phyloP scores from a whole-genome alignment of 92 coral and sea anemone genomes.

The Siderastrea siderea region DNA sequence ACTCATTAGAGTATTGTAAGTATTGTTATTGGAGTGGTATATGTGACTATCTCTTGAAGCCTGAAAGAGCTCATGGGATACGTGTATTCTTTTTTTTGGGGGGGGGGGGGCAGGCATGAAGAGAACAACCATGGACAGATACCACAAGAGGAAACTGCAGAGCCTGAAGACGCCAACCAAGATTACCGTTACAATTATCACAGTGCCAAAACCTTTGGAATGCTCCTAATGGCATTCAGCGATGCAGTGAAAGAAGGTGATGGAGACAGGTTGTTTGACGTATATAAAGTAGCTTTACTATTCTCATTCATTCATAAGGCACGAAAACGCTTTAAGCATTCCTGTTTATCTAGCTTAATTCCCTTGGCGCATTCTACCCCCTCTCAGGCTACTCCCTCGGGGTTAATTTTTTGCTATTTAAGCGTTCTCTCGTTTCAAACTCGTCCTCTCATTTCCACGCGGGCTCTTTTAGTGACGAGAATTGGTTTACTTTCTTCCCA shows the following conservation, averaged over 20 bases:
- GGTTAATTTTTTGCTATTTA: no score
- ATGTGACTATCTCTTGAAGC: not conserved
- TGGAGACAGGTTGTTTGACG: constrained; percentile 63
- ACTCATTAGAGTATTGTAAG: no score
- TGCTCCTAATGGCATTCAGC: constrained; percentile 55
- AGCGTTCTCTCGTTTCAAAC: no score
- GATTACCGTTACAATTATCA: constrained; percentile 70
- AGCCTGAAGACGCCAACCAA: constrained; percentile 17
- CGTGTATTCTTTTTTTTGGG: not conserved
- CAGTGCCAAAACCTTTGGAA: constrained; percentile 75
- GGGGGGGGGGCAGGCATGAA: constrained; percentile 22
- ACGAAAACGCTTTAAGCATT: no score
- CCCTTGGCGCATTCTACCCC: no score
- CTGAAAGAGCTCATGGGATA: not conserved
- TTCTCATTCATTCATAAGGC: no score
- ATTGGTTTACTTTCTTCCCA: no score
- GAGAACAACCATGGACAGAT: constrained; percentile 11
- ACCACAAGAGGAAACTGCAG: not conserved
- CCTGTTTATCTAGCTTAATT: no score
- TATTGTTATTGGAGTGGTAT: no score
- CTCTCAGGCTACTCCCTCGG: no score
- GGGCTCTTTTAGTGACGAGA: no score
- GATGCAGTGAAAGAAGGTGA: constrained; percentile 66
- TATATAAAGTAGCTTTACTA: constrained; percentile 59
- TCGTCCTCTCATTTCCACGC: no score